These are phyloP conservation scores for Protosalanx chinensis DNA, from an alignment of 2,797 vertebrate species.

Conservation along the genomic window DNA sequence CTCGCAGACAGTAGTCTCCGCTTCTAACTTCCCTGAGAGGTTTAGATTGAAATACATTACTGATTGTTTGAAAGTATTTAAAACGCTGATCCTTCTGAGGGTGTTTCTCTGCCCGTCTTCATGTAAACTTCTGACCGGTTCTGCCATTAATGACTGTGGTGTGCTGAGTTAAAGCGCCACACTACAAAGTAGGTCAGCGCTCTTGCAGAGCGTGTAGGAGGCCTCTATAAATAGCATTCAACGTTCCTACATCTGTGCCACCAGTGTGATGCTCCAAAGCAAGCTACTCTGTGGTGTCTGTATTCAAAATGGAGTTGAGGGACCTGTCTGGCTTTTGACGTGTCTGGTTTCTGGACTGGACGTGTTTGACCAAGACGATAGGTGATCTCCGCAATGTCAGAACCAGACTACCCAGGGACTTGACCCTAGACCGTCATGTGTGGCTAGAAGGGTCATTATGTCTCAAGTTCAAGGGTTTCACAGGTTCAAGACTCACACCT, in stretches of 20 bases:
- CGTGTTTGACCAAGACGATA: background rate
- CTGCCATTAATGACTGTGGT: too few relatives aligned
- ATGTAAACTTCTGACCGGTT: too few relatives aligned
- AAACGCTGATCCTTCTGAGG: too few relatives aligned
- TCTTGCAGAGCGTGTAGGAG: slow-evolving; percentile 1
- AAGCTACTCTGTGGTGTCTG: background rate
- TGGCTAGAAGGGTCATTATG: background rate
- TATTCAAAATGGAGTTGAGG: background rate
- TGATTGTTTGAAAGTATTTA: too few relatives aligned
- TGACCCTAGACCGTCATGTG: background rate
- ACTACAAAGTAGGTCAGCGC: slow-evolving; percentile 40
- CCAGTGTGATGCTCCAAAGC: slow-evolving; percentile 14
- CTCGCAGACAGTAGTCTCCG: background rate
- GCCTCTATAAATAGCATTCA: slow-evolving; percentile 44
- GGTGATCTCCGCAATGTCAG: background rate
- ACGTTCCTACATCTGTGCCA: slow-evolving; percentile 25
- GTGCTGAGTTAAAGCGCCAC: background rate
- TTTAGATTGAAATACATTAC: too few relatives aligned
- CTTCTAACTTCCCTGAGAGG: too few relatives aligned
- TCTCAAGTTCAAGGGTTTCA: too few relatives aligned
- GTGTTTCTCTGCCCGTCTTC: too few relatives aligned
- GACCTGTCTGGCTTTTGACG: background rate
- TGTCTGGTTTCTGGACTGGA: background rate
- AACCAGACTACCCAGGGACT: too few relatives aligned
- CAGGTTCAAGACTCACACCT: background rate